Evolutionary conservation across 2,888 invertebrate genomes (phyloP), one percentile per base, ranked within the genome.

Genomic region (Drosophila mimetica): DNA sequence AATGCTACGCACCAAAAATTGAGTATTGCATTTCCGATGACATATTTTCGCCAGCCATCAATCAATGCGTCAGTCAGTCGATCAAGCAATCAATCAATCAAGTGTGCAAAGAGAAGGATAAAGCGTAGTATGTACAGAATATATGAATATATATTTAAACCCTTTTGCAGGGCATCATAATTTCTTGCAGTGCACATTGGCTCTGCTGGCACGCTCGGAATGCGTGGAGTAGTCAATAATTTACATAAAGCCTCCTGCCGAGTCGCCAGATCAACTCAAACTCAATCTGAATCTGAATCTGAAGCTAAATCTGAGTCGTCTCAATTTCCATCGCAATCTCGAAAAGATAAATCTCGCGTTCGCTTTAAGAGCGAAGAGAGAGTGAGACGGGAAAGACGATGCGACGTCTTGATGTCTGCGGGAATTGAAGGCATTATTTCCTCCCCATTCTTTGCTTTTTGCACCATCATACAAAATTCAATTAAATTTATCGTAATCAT

Each of bases 401-500:
- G 14, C 22, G 57, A 57, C 47, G 55, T 36, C 42, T 57, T 22
- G 51, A 18, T 55, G 60, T 58, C 59, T 59, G 47, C 53, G 58
- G 58, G 60, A 61, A 60, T 63, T 60, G 48, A 42, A 54, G 58
- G 39, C 53, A 58, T 42, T 46, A 46, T 47, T 63, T 32, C 44
- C 59, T 58, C 5, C 7, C 44, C 54, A 58, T 55, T 37, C 32
- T 39, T 44, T 48, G 25, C 30, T 9, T 11, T 9, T 30, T 13
- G 32, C 75, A n/a, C n/a, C n/a, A n/a, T 37, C 30, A 69, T 57
- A 74, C 46, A 77, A 71, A 79, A 76, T 76, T 82, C 84, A 82
- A 82, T 82, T 85, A 71, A 82, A 79, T 67, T 72, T 76, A 64
- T 76, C 71, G 61, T 85, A 82, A 82, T 82, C 74, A 77, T 67